Evolutionary conservation across 2,113 vertebrate genomes (phyloP), one percentile per base, ranked within the genome.

Genomic region (Salvelinus fontinalis): DNA sequence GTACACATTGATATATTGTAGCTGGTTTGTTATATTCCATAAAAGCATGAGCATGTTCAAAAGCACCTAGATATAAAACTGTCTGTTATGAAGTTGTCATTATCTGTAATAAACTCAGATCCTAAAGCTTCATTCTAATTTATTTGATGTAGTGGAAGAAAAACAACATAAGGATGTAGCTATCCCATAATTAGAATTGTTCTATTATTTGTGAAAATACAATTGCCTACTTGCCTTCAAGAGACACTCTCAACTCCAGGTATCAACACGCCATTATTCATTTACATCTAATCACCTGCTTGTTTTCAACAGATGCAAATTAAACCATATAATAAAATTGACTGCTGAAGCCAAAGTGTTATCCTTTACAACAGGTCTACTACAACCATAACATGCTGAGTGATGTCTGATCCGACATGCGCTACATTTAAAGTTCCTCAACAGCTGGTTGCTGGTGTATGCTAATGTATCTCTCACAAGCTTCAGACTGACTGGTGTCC

Each of bases 341-440:
- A 68, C 4, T 29, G 67, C 27, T 68, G 14, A 27, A 7, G 29
- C 12, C 67, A 39, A 16, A 68, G 8, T 29, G 16, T 68, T 6
- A 5, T 44, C 39, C 8, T 34, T 34, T 31, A 18, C 66, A 67
- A 27, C 26, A 11, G 4, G 29, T 31, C 66, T 67, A 2, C n/a
- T n/a, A 29, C 24, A 34, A 48, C 39, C 67, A 68, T 78, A 79
- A 83, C 77, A 76, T 39, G 75, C 64, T 49, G 67, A 67, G 65
- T 62, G 71, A 72, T 71, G 71, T 79, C 57, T 70, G 80, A 49
- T 73, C 75, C 75, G 75, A 59, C 48, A 80, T 83, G 82, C 75
- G 44, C 77, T 81, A 84, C 83, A 85, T 70, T 68, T 74, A 85
- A 89, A 89, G 82, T 86, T 88, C 86, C 81, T 77, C 79, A 84